Evolutionary conservation across 2,888 invertebrate genomes (phyloP), one percentile per base, ranked within the genome.

Genomic region (Cosmorhoe ocellata): DNA sequence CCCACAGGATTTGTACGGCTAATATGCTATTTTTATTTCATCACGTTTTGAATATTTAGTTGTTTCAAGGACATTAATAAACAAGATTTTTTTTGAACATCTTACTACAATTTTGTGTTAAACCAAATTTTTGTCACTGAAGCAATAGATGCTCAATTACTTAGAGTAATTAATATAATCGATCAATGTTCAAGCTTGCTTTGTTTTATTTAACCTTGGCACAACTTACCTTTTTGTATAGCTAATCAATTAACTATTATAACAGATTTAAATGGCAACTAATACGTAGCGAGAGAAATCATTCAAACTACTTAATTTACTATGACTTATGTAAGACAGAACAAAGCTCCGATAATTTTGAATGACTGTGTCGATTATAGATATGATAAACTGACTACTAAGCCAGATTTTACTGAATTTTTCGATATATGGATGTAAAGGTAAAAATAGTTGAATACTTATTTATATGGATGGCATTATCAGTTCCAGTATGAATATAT

Each of bases 11-110:
- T 77, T 76, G 63, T 61, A 54, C 38, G 51, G 53, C 65, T 74
- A 81, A n/a, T n/a, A n/a, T 77, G 76, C 77, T 76, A 79, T 80
- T 79, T 78, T 65, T 59, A 66, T 50, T 63, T 63, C 59, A 63
- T 50, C 37, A 52, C 39, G 33, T 37, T 53, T 37, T 39, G 27
- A 48, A 44, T 32, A 36, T 33, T 36, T 31, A 0, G 30, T 41
- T 31, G 10, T 28, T 30, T 24, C 5, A 24, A 7, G 6, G 6
- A 24, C 5, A n/a, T n/a, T n/a, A n/a, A 24, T 24, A 7, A 24
- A 18, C 18, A 18, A 18, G n/a, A n/a, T n/a, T n/a, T 18, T 18
- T 18, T 18, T 5, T 18, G 3, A 18, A 18, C 2, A 2, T 2
- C 18, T 18, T 18, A 18, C 18, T 18, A 18, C 18, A 18, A 3